Evolutionary conservation across 2,113 vertebrate genomes (phyloP).

Genomic region (Nibea coibor): DNA sequence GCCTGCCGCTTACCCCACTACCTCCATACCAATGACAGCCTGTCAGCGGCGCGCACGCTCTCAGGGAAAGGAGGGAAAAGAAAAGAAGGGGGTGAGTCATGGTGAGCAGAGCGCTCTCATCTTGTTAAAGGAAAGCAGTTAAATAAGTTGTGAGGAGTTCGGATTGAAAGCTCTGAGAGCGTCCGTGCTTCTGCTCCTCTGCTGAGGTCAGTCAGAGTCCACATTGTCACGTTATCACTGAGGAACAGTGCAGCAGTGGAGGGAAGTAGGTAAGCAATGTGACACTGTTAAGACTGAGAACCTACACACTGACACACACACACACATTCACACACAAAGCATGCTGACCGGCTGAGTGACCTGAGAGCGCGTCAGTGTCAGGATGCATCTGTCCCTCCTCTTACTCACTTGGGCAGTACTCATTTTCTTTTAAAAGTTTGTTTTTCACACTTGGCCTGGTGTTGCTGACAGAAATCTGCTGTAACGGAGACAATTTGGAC

Average conservation of each 20-base stretch:
- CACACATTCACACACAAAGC: slow-evolving; percentile 30
- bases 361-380: slow-evolving; percentile 18
- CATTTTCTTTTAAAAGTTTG: slow-evolving; percentile 48
- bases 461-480: slow-evolving; percentile 63
- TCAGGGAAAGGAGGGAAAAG: slow-evolving; percentile 2
- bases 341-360: slow-evolving; percentile 31
- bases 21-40: slow-evolving; percentile 55
- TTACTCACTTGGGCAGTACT: slow-evolving; percentile 28
- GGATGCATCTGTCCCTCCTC: slow-evolving; percentile 14
- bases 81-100: slow-evolving; percentile 24
- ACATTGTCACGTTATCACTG: slow-evolving; percentile 50
- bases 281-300: slow-evolving; percentile 27
- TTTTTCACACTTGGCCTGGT: slow-evolving; percentile 46
- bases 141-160: slow-evolving; percentile 49
- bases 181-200: slow-evolving; percentile 10
- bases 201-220: slow-evolving; percentile 66
- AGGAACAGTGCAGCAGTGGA: slow-evolving; percentile 30
- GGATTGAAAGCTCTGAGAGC: slow-evolving; percentile 48
- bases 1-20: slow-evolving; percentile 52
- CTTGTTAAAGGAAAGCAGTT: slow-evolving; percentile 51
- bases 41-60: slow-evolving; percentile 51
- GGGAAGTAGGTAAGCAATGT: slow-evolving; percentile 33
- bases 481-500: slow-evolving; percentile 40
- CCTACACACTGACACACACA: slow-evolving; percentile 42
- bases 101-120: slow-evolving; percentile 47